Evolutionary conservation across 2,797 vertebrate genomes (phyloP).

Genomic region (Heteromormyrus szaboi): DNA sequence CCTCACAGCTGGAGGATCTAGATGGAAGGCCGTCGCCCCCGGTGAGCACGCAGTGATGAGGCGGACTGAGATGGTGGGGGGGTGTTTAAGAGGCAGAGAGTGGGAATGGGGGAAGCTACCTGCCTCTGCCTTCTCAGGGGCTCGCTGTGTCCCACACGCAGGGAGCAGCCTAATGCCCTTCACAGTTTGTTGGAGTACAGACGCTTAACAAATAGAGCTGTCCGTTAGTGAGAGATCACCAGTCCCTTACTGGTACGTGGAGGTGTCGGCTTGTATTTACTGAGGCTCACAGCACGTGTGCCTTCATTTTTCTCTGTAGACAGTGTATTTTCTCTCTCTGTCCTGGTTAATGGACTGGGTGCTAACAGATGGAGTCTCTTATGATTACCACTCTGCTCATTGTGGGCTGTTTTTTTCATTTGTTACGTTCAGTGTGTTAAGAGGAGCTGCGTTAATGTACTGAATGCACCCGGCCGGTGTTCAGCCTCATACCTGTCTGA

Average conservation of each 20-base stretch:
- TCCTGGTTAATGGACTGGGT: constrained; percentile 43
- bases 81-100: constrained; percentile 8
- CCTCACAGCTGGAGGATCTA: constrained; percentile 44
- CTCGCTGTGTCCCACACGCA: constrained; percentile 7
- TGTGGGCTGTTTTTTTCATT: neutral
- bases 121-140: constrained; percentile 5
- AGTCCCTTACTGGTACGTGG: neutral
- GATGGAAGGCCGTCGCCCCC: constrained; percentile 45
- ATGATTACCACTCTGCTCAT: constrained; percentile 3
- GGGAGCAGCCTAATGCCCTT: neutral
- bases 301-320: constrained; percentile 13
- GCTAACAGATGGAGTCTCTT: constrained; percentile 37
- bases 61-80: neutral
- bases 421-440: neutral
- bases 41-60: constrained; percentile 45
- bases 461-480: constrained; percentile 21
- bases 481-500: constrained; percentile 29
- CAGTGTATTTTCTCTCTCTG: constrained; percentile 11
- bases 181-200: neutral
- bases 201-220: constrained; percentile 26
- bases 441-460: neutral
- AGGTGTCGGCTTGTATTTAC: neutral
- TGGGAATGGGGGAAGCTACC: constrained; percentile 17
- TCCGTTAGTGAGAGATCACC: constrained; percentile 28
- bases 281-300: neutral